Evolutionary conservation across 2,888 invertebrate species (phyloP), one percentile per base, ranked within the genome.

Genomic region (Drosophila mimetica): DNA sequence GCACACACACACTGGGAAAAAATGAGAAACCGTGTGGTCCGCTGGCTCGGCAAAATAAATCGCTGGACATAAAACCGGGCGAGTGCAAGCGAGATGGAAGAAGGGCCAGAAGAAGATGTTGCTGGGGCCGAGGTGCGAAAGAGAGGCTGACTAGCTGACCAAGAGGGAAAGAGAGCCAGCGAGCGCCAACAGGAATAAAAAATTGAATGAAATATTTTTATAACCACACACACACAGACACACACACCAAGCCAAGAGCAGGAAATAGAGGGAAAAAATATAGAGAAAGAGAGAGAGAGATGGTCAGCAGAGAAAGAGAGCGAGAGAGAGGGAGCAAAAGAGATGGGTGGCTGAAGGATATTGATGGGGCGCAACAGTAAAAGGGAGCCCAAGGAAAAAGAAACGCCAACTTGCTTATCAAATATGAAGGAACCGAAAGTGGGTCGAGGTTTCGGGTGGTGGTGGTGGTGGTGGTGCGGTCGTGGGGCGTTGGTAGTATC

Each of bases 141-240:
- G 66, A 34, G 64, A 73, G 30, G 30, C 30, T 9, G 25, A 18
- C 9, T 46, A 53, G 58, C 39, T 46, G 46, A 20, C 46, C 58
- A 39, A 14, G 58, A 22, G 20, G 52, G 54, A 66, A 57, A 14
- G 71, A 77, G 79, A 74, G 58, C 44, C 66, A 75, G 42, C 60
- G 53, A 73, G 75, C 75, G 66, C 65, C 76, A 77, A 64, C 74
- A 74, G 66, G 58, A 82, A 78, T 76, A 79, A 89, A 86, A 89
- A 88, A 82, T 81, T 81, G 74, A 88, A 88, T 84, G 79, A 86
- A 89, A 89, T 86, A 90, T 89, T 89, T 90, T 86, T 89, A 89
- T 89, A 89, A 89, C 76, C 78, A 76, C 75, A 76, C 57, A 57
- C 37, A 65, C 32, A 48, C 18, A 64, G 42, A 53, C 16, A 64